Conservation (phyloP, 2,888 invertebrate species). For the Allygus modestus region DNA sequence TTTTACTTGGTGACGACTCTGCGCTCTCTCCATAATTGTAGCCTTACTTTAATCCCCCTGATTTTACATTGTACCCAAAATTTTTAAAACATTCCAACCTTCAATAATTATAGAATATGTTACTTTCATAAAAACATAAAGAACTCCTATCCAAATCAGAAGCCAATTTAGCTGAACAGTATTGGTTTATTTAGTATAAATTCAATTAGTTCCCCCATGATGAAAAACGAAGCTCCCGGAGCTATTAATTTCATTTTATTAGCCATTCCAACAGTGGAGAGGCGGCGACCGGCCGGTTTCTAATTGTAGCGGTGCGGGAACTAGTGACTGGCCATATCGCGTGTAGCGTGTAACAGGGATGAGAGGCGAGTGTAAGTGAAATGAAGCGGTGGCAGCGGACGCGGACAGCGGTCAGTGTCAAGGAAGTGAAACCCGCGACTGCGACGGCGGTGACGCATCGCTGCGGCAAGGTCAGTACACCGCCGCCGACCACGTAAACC, state of each 20-base stretch:
- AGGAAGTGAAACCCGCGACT: slow-evolving; percentile 23
- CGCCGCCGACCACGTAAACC: neutral
- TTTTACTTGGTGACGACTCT: too few species aligned
- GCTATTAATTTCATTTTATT: neutral
- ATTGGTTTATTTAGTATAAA: neutral
- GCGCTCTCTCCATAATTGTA: too few species aligned
- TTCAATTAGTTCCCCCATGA: neutral
- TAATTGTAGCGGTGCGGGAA: neutral
- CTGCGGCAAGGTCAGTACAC: slow-evolving; percentile 4
- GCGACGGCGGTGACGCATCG: neutral
- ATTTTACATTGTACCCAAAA: too few species aligned
- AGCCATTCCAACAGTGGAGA: neutral
- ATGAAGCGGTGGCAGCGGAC: neutral
- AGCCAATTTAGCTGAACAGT: too few species aligned
- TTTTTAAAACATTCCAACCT: too few species aligned
- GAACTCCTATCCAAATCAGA: too few species aligned
- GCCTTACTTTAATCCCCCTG: too few species aligned
- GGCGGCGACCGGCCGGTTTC: neutral
- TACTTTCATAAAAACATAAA: too few species aligned
- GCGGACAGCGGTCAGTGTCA: slow-evolving; percentile 28
- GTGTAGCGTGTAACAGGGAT: neutral
- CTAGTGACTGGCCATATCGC: neutral
- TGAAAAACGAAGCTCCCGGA: neutral
- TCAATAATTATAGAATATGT: too few species aligned
- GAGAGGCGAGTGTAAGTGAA: neutral